These are phyloP conservation scores for Cyprinodon diabolis DNA, from an alignment of 2,797 vertebrate species.

Conservation along the genomic window DNA sequence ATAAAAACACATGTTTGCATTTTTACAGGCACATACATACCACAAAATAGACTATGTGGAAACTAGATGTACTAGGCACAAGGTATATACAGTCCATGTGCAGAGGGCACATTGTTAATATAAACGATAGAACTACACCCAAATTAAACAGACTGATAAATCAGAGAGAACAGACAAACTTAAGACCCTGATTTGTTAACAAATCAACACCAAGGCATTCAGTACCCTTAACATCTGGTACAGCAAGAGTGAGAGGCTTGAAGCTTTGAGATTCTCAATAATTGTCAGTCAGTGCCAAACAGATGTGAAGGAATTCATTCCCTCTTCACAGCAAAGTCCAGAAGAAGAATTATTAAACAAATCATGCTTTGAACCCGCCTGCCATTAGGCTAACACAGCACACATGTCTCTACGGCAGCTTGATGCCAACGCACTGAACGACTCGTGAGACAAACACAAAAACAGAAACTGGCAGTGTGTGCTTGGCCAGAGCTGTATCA, in stretches of 20 bases:
- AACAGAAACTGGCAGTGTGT: conserved; percentile 54
- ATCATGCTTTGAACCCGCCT: conserved; percentile 59
- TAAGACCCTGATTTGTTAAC: conserved; percentile 85
- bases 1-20: conserved; percentile 81
- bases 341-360: conserved; percentile 61
- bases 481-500: conserved; percentile 46
- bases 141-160: conserved; percentile 60
- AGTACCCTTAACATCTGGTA: conserved; percentile 75
- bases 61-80: conserved; percentile 87
- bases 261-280: conserved; percentile 68
- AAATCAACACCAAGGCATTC: conserved; percentile 83
- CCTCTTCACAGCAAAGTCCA: conserved; percentile 70
- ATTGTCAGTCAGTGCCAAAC: conserved; percentile 76
- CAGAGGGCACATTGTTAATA: conserved; percentile 81
- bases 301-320: conserved; percentile 59
- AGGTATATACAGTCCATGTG: conserved; percentile 85
- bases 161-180: conserved; percentile 74
- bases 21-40: conserved; percentile 84
- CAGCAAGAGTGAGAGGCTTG: conserved; percentile 71
- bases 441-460: conserved; percentile 55
- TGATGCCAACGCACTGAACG: conserved; percentile 39
- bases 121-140: conserved; percentile 41
- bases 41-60: conserved; percentile 85
- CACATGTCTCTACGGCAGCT: conserved; percentile 26
- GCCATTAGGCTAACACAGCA: conserved; percentile 56